Evolutionary conservation across 1,140 invertebrate species (phyloP).

Genomic region (Lepidurus packardi): DNA sequence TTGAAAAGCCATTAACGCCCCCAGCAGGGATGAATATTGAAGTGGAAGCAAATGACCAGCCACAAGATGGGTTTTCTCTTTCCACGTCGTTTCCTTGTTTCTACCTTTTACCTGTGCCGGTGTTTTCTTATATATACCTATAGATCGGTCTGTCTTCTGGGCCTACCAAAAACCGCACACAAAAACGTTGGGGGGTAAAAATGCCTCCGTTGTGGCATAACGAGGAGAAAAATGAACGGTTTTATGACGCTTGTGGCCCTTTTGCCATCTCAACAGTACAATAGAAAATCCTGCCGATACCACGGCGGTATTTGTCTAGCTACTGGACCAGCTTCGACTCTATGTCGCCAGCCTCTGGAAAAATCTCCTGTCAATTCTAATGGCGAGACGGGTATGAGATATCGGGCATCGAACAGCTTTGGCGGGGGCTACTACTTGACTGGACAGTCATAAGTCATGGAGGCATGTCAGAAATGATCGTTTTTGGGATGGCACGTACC

Average conservation of each 20-base stretch:
- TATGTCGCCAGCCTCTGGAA: not conserved
- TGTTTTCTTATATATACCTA: not conserved
- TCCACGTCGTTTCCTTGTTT: not conserved
- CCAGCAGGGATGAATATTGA: conserved; percentile 21
- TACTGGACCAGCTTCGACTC: not conserved
- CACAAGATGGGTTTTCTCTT: not conserved
- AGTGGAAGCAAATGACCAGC: conserved; percentile 17
- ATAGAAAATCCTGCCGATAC: not conserved
- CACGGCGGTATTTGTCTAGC: not conserved
- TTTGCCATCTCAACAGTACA: not conserved
- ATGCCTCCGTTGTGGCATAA: not conserved
- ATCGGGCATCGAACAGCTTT: not conserved
- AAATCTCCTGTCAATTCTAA: no score
- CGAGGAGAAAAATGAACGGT: not conserved
- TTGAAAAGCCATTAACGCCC: conserved; percentile 16
- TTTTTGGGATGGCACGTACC: not conserved
- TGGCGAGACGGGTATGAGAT: not conserved
- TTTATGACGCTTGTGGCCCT: not conserved
- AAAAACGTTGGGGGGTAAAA: not conserved
- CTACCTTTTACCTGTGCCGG: not conserved
- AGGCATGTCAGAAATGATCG: not conserved
- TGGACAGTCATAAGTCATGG: not conserved
- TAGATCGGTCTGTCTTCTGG: not conserved
- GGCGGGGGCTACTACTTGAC: not conserved
- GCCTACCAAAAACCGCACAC: not conserved